A percentile compares a stretch with the other conserved stretches of the same genome.
phyloP scores from a whole-genome alignment of 2,888 invertebrate species.

The Tachystola acroxantha region DNA sequence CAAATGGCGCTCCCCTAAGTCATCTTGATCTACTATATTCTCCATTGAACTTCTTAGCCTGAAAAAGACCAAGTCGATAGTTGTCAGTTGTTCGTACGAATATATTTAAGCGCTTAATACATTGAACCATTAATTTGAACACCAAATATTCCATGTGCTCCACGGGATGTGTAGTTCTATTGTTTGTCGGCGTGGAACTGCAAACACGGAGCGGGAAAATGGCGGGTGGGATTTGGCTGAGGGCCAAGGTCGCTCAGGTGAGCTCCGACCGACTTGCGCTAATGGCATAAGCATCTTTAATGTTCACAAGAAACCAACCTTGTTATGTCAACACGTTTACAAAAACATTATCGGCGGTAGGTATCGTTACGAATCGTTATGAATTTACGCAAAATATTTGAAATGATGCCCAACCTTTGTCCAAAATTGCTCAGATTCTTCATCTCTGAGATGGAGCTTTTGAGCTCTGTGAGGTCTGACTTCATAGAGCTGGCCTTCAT shows the following conservation, averaged over 20 bases:
- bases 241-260: constrained; percentile 74
- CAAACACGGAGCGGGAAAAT: constrained; percentile 59
- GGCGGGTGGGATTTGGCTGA: constrained; percentile 63
- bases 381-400: too few species aligned
- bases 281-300: constrained; percentile 37
- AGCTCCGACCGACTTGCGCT: constrained; percentile 48
- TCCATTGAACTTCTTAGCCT: constrained; percentile 87
- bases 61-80: constrained; percentile 22
- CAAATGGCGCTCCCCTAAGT: constrained; percentile 59
- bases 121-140: neutral
- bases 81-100: neutral
- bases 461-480: constrained; percentile 86
- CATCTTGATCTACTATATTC: constrained; percentile 85
- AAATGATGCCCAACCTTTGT: constrained; percentile 48
- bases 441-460: constrained; percentile 92
- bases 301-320: constrained; percentile 29
- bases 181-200: constrained; percentile 71
- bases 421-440: constrained; percentile 81
- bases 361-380: too few species aligned
- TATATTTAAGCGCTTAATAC: neutral
- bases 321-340: constrained; percentile 35
- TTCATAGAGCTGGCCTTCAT: constrained; percentile 90
- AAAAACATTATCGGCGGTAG: too few species aligned
- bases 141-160: constrained; percentile 11
- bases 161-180: constrained; percentile 55